Evolutionary conservation across 2,888 invertebrate species (phyloP).

Genomic region (Tillus elongatus): DNA sequence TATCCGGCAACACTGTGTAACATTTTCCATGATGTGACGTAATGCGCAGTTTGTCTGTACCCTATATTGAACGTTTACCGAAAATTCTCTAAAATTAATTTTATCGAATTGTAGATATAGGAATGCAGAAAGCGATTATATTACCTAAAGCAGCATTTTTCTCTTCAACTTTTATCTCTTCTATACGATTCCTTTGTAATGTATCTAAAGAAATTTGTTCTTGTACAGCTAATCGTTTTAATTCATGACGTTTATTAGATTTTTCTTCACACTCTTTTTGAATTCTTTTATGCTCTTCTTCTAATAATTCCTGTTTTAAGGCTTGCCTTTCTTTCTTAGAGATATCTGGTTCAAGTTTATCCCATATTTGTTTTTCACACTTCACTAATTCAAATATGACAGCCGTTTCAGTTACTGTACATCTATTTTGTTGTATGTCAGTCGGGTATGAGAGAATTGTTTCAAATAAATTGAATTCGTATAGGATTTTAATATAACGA

Average conservation of each 20-base stretch:
- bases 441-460: conserved; percentile 56
- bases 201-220: conserved; percentile 53
- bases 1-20: too few species aligned
- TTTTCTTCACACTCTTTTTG: conserved; percentile 48
- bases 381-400: conserved; percentile 62
- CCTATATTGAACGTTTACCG: too few species aligned
- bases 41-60: too few species aligned
- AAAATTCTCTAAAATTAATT: too few species aligned
- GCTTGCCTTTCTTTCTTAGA: conserved; percentile 49
- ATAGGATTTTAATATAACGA: conserved; percentile 64
- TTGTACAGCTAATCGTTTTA: conserved; percentile 51
- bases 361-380: conserved; percentile 48
- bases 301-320: conserved; percentile 49
- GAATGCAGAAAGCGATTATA: too few species aligned
- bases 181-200: conserved; percentile 52
- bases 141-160: conserved; percentile 56
- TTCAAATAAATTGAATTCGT: conserved; percentile 67
- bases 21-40: too few species aligned
- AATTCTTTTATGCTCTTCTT: conserved; percentile 48
- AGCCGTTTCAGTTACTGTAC: conserved; percentile 49
- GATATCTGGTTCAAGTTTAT: conserved; percentile 47
- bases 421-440: conserved; percentile 53
- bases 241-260: conserved; percentile 44
- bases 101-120: too few species aligned
- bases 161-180: conserved; percentile 52